Conservation (phyloP, 2,888 invertebrate genomes). For the Drosophila siamana region DNA sequence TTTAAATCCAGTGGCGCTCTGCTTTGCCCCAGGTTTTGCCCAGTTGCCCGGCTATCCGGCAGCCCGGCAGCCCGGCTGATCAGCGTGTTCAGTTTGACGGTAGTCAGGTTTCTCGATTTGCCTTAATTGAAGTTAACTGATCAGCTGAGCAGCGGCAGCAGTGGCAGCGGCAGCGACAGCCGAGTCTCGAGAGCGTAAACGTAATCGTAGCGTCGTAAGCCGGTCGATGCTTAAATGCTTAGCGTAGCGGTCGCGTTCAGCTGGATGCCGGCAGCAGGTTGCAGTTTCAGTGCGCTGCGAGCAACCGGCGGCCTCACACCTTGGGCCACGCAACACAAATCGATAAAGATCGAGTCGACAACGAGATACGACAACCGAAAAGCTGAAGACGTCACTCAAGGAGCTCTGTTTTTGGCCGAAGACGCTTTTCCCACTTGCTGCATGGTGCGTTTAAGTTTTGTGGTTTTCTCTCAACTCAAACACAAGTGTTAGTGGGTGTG, state of each 20-base stretch:
- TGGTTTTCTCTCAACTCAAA: slow-evolving; percentile 22
- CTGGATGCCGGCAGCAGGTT: slow-evolving; percentile 47
- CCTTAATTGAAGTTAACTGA: slow-evolving; percentile 71
- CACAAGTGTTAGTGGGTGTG: slow-evolving; percentile 14
- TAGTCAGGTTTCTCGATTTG: slow-evolving; percentile 16
- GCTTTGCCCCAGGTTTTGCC: slow-evolving; percentile 3
- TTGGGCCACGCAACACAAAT: slow-evolving; percentile 49
- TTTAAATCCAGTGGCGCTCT: slow-evolving; percentile 38
- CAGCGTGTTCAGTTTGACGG: not conserved
- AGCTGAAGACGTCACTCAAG: slow-evolving; percentile 10
- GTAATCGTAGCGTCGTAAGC: slow-evolving; percentile 18
- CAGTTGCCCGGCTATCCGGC: not conserved
- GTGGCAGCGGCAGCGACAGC: not conserved
- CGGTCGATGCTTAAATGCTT: slow-evolving; percentile 23
- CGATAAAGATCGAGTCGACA: slow-evolving; percentile 7
- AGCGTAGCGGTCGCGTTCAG: slow-evolving; percentile 50
- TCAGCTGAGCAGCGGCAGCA: slow-evolving; percentile 35
- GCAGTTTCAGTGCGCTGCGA: slow-evolving; percentile 71
- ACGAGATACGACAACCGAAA: slow-evolving; percentile 4
- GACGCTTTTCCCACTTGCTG: slow-evolving; percentile 41
- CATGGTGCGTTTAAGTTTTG: slow-evolving; percentile 67
- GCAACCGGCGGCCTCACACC: slow-evolving; percentile 73
- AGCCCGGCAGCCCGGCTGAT: slow-evolving; percentile 3
- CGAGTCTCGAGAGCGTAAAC: slow-evolving; percentile 16
- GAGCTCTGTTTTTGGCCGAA: slow-evolving; percentile 26